Evolutionary conservation across 2,888 invertebrate species (phyloP).

Genomic region (Mystacides longicornis): DNA sequence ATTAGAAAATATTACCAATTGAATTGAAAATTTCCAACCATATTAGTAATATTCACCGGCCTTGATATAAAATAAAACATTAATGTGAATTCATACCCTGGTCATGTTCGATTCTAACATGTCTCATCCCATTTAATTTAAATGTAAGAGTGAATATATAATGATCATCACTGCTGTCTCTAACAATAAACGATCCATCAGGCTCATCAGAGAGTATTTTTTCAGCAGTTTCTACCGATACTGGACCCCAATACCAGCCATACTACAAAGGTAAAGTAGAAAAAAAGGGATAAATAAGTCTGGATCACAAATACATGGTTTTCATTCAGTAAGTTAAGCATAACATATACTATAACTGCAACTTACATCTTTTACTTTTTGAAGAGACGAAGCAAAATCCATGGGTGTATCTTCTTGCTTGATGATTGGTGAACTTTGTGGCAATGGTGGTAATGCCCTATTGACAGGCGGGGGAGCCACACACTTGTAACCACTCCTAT

Average conservation of each 20-base stretch:
- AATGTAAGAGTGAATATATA: constrained; percentile 92
- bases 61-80: no score
- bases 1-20: no score
- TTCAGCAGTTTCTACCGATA: constrained; percentile 86
- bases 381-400: constrained; percentile 87
- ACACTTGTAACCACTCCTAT: constrained; percentile 23
- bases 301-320: neutral
- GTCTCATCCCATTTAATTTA: constrained; percentile 84
- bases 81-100: constrained; percentile 57
- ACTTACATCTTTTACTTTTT: constrained; percentile 90
- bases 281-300: no score
- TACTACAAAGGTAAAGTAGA: constrained; percentile 51
- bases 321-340: neutral
- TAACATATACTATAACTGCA: no score
- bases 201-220: constrained; percentile 86
- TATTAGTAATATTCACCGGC: no score
- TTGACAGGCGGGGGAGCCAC: constrained; percentile 29
- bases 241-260: constrained; percentile 95
- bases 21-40: no score
- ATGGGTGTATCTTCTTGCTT: constrained; percentile 46
- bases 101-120: constrained; percentile 91
- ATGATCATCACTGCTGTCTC: constrained; percentile 91
- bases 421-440: constrained; percentile 29
- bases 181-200: constrained; percentile 88
- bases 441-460: constrained; percentile 44